Evolutionary conservation across 2,888 invertebrate genomes (phyloP).

Genomic region (Watsonalla cultraria): DNA sequence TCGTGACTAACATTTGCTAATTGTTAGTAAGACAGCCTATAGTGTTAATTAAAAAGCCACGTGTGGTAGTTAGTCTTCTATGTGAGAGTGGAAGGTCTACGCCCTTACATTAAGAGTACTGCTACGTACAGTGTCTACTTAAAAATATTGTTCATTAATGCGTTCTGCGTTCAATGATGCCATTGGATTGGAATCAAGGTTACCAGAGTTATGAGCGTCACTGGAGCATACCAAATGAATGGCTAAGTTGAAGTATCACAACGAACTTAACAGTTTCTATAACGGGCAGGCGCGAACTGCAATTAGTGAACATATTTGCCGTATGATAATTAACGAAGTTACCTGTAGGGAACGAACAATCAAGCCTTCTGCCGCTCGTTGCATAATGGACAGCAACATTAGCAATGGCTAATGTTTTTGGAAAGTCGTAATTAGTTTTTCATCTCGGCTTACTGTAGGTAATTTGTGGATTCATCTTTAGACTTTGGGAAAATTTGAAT

Average conservation of each 20-base stretch:
- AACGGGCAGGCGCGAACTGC: constrained; percentile 36
- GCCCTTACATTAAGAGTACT: too few species aligned
- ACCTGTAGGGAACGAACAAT: not conserved
- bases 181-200: not conserved
- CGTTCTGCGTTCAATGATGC: not conserved
- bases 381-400: not conserved
- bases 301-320: constrained; percentile 33
- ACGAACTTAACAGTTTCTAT: constrained; percentile 31
- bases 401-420: not conserved
- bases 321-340: constrained; percentile 13
- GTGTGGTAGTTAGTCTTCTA: too few species aligned
- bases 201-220: constrained; percentile 2
- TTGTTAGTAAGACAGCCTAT: too few species aligned
- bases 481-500: too few species aligned
- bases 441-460: too few species aligned
- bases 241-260: constrained; percentile 36
- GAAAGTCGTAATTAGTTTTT: too few species aligned
- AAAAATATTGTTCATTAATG: too few species aligned
- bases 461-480: too few species aligned
- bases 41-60: too few species aligned
- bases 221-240: constrained; percentile 27
- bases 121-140: too few species aligned
- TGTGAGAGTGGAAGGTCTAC: too few species aligned
- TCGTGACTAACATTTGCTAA: too few species aligned
- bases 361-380: not conserved